Conservation (phyloP, 2,113 vertebrate genomes). For the Phalacrocorax pelagicus region DNA sequence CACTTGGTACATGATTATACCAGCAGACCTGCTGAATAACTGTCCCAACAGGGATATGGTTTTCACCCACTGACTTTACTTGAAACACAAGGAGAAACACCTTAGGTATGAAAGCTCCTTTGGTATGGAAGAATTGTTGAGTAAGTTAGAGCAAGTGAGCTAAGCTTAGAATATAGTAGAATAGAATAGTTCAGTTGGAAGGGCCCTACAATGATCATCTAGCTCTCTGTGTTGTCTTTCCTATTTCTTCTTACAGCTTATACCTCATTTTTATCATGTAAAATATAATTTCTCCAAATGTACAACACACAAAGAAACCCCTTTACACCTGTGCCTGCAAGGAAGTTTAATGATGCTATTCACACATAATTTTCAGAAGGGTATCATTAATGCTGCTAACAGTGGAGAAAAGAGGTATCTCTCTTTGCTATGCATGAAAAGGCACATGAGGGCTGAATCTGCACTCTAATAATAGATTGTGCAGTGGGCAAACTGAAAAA, state of each 20-base stretch:
- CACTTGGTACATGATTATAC: background rate
- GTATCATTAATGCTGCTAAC: conserved; percentile 23
- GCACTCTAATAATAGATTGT: background rate
- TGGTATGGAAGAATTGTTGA: background rate
- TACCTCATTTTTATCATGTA: background rate
- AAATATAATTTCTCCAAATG: background rate
- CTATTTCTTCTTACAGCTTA: background rate
- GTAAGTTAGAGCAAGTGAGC: background rate
- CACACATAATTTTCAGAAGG: conserved; percentile 13
- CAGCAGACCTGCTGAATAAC: background rate
- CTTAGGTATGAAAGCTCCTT: background rate
- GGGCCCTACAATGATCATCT: background rate
- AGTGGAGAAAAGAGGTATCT: background rate
- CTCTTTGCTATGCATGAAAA: conserved; percentile 14
- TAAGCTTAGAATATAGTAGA: background rate
- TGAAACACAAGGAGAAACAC: background rate
- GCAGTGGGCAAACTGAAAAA: conserved; percentile 17
- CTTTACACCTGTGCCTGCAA: background rate
- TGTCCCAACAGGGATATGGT: background rate
- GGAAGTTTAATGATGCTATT: background rate
- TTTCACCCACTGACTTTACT: background rate
- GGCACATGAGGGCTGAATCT: background rate
- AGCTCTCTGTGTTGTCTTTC: background rate
- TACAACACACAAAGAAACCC: background rate
- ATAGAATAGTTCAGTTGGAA: background rate